Percentiles rank a stretch among this genome's conserved stretches.
These are phyloP conservation scores for Pseudomyrmex flavicornis DNA, from an alignment of 1,140 invertebrate genomes.

Conservation along the genomic window DNA sequence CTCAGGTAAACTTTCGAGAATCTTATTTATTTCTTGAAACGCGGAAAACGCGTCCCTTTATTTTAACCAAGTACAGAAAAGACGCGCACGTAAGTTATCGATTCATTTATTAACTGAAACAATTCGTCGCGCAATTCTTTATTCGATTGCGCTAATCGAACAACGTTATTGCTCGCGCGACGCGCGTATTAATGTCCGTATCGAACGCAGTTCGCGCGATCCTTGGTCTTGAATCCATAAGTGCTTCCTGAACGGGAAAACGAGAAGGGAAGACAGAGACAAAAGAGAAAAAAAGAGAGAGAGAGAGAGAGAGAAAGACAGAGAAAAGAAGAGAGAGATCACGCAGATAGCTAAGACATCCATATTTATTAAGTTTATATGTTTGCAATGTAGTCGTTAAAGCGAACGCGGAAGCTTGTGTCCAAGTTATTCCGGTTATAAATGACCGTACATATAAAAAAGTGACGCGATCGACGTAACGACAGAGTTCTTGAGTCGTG, in stretches of 20 bases:
- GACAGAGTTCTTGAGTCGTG: neutral
- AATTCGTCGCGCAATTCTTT: neutral
- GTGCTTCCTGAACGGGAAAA: slow-evolving; percentile 60
- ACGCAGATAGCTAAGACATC: slow-evolving; percentile 57
- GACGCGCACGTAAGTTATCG: neutral
- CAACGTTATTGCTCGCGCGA: slow-evolving; percentile 30
- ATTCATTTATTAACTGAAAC: neutral
- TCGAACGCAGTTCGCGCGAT: slow-evolving; percentile 17
- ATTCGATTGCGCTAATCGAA: neutral
- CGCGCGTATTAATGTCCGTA: slow-evolving; percentile 22
- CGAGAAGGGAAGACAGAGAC: slow-evolving; percentile 9
- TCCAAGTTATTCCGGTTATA: slow-evolving; percentile 76
- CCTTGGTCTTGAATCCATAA: slow-evolving; percentile 71
- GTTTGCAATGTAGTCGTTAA: slow-evolving; percentile 74
- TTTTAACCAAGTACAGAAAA: neutral
- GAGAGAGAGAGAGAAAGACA: slow-evolving; percentile 2
- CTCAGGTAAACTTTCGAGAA: slow-evolving; percentile 64
- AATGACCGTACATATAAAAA: slow-evolving; percentile 53
- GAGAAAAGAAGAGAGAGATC: neutral
- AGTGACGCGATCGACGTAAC: slow-evolving; percentile 29
- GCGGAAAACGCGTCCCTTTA: no score
- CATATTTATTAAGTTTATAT: slow-evolving; percentile 76
- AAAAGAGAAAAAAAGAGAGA: neutral
- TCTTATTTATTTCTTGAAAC: no score
- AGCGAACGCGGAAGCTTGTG: slow-evolving; percentile 75